A percentile compares a stretch with the other conserved stretches of the same genome.
phyloP scores from a whole-genome alignment of 2,888 invertebrate species.

The Lasioglossum oenotherae region DNA sequence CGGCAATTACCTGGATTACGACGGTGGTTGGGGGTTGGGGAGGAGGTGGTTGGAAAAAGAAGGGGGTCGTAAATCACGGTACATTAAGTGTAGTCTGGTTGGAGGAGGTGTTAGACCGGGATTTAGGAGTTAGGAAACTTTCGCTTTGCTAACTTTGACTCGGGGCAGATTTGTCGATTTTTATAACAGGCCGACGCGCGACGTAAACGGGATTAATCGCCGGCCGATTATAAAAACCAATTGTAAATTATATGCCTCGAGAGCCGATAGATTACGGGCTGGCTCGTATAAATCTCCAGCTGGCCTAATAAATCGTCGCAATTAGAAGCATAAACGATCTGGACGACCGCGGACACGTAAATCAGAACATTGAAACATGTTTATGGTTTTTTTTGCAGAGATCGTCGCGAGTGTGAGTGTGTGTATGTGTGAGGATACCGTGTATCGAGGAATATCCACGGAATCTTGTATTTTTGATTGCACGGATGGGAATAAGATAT shows the following conservation, averaged over 20 bases:
- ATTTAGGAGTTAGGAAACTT: constrained; percentile 12
- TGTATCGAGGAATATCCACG: constrained; percentile 32
- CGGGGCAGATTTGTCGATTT: background rate
- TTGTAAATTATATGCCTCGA: background rate
- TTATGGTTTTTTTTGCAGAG: background rate
- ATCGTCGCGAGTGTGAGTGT: background rate
- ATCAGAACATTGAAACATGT: constrained; percentile 13
- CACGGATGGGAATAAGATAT: constrained; percentile 65
- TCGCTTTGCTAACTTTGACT: background rate
- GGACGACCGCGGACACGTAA: background rate
- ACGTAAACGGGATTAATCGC: background rate
- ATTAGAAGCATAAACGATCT: background rate
- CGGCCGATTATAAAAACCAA: background rate
- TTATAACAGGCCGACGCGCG: background rate
- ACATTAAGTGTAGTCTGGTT: constrained; percentile 17
- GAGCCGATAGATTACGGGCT: background rate
- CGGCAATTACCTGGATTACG: constrained; percentile 31
- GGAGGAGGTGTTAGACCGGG: background rate
- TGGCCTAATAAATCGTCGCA: background rate
- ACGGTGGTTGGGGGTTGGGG: background rate
- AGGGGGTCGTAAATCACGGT: constrained; percentile 12
- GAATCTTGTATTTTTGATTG: constrained; percentile 58
- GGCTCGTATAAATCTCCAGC: background rate
- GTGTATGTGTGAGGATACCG: background rate
- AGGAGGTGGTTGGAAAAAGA: background rate